A percentile compares a stretch with the other conserved stretches of the same genome.
These are phyloP conservation scores for Scaptomyza reducta DNA, from an alignment of 2,888 invertebrate species.

Conservation along the genomic window DNA sequence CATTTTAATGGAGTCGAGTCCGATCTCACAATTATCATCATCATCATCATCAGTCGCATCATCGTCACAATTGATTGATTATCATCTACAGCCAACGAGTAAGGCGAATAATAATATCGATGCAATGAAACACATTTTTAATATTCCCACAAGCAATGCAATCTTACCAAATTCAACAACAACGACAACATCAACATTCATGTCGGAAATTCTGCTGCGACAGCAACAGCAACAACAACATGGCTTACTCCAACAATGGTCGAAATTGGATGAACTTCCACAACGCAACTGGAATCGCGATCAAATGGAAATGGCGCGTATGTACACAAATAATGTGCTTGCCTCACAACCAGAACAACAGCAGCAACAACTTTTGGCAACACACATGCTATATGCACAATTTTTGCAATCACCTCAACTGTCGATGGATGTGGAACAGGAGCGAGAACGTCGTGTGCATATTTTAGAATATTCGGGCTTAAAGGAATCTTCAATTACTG, in stretches of 20 bases:
- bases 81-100: background rate
- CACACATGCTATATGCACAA: constrained; percentile 78
- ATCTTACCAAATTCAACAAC: constrained; percentile 9
- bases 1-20: constrained; percentile 11
- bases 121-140: constrained; percentile 48
- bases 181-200: constrained; percentile 37
- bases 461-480: constrained; percentile 39
- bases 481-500: constrained; percentile 15
- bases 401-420: constrained; percentile 57
- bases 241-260: constrained; percentile 54
- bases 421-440: constrained; percentile 13
- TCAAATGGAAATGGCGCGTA: constrained; percentile 30
- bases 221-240: constrained; percentile 70
- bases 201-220: constrained; percentile 63
- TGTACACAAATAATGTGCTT: constrained; percentile 44
- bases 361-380: constrained; percentile 58
- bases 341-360: constrained; percentile 58
- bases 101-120: constrained; percentile 17
- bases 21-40: constrained; percentile 15
- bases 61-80: constrained; percentile 5
- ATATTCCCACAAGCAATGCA: constrained; percentile 22
- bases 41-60: constrained; percentile 5
- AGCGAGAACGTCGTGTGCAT: constrained; percentile 23
- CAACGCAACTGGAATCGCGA: constrained; percentile 24
- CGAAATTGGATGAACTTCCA: constrained; percentile 37